A percentile compares a stretch with the other conserved stretches of the same genome.
These are phyloP conservation scores for Archegozetes longisetosus DNA, from an alignment of 1,140 invertebrate genomes.

Conservation along the genomic window DNA sequence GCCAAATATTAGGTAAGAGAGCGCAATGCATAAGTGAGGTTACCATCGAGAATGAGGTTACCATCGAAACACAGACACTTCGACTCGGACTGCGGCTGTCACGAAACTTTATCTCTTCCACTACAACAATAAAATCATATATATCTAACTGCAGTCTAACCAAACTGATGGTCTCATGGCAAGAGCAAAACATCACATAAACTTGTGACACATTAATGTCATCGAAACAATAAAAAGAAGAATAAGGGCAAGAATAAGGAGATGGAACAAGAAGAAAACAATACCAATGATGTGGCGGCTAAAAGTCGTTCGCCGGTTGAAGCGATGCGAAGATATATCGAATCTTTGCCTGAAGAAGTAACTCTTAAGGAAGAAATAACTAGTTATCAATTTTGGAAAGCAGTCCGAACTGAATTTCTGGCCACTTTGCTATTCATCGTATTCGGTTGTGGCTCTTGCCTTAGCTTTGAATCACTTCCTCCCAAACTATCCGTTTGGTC, in stretches of 20 bases:
- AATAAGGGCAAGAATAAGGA: too few species aligned
- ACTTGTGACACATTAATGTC: neutral
- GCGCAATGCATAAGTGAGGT: too few species aligned
- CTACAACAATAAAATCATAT: neutral
- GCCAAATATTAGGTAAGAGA: neutral
- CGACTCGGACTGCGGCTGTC: neutral
- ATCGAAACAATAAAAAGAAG: neutral
- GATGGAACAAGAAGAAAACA: neutral
- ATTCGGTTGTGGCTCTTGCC: slow-evolving; percentile 16
- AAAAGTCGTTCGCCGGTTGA: neutral
- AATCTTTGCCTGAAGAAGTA: slow-evolving; percentile 21
- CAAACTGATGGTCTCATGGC: neutral
- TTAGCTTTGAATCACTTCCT: slow-evolving; percentile 13
- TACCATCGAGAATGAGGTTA: neutral
- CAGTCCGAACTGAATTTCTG: slow-evolving; percentile 22
- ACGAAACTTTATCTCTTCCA: neutral
- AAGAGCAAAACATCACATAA: neutral
- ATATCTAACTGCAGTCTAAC: neutral
- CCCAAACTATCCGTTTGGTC: neutral
- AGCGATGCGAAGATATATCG: slow-evolving; percentile 21
- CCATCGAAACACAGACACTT: neutral
- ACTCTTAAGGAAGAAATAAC: slow-evolving; percentile 19
- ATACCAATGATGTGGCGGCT: neutral
- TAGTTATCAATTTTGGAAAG: slow-evolving; percentile 22
- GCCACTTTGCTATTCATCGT: slow-evolving; percentile 18